Evolutionary conservation across 2,797 vertebrate species (phyloP).

Genomic region (Cetoscarus ocellatus): DNA sequence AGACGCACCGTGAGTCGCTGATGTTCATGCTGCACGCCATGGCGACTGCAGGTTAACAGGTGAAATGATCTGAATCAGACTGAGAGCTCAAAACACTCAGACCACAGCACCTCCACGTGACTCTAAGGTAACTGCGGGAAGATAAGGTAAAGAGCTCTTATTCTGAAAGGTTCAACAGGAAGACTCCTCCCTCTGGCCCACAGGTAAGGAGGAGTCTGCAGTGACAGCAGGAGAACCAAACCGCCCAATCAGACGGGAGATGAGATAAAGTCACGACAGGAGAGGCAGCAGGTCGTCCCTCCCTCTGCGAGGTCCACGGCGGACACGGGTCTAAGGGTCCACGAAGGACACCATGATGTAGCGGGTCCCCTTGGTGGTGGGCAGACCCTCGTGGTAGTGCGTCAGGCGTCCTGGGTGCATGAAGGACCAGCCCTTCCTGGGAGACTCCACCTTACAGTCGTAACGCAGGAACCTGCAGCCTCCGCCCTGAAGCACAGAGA

Average conservation of each 20-base stretch:
- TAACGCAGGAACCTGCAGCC: conserved; percentile 91
- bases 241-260: conserved; percentile 2
- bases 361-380: conserved; percentile 88
- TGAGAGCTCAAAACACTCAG: not conserved
- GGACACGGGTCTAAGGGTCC: conserved; percentile 82
- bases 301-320: not conserved
- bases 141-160: conserved; percentile 11
- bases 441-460: conserved; percentile 87
- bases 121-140: not conserved
- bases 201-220: not conserved
- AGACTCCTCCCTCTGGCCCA: not conserved
- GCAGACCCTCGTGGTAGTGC: conserved; percentile 93
- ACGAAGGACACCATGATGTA: conserved; percentile 96
- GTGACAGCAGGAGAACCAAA: not conserved
- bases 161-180: conserved; percentile 14
- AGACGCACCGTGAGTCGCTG: too few species aligned
- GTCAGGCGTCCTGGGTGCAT: conserved; percentile 93
- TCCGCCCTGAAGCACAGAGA: conserved; percentile 82
- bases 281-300: too few species aligned
- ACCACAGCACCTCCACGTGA: not conserved
- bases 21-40: too few species aligned
- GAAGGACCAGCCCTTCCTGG: conserved; percentile 92
- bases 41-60: too few species aligned
- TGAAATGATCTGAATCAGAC: too few species aligned
- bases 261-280: not conserved